Percentiles rank a stretch among this genome's conserved stretches.
These are phyloP conservation scores for Eurosta solidaginis DNA, from an alignment of 1,140 invertebrate genomes.

Conservation along the genomic window DNA sequence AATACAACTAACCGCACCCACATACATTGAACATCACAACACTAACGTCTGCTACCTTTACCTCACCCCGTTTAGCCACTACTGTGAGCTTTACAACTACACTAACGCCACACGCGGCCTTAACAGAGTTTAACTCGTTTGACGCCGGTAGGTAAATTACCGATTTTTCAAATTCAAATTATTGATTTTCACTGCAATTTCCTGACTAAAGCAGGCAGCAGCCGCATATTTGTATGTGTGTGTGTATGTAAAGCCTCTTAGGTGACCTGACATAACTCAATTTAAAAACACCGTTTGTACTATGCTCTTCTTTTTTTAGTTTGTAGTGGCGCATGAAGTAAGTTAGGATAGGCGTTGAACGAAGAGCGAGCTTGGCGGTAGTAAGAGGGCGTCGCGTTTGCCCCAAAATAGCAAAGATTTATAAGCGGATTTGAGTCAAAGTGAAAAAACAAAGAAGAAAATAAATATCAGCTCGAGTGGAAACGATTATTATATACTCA, in stretches of 20 bases:
- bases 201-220: constrained; percentile 17
- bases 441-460: too few relatives aligned
- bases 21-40: not conserved
- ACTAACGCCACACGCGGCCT: not conserved
- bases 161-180: constrained; percentile 29
- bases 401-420: not conserved
- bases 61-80: too few relatives aligned
- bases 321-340: too few relatives aligned
- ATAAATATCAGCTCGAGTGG: too few relatives aligned
- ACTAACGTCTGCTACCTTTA: not conserved
- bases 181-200: constrained; percentile 32
- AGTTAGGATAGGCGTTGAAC: too few relatives aligned
- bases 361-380: too few relatives aligned
- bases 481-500: too few relatives aligned
- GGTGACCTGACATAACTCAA: constrained; percentile 22
- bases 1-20: constrained; percentile 7
- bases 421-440: not conserved
- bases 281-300: constrained; percentile 6
- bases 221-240: not conserved
- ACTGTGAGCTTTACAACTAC: not conserved
- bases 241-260: not conserved
- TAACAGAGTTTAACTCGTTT: not conserved
- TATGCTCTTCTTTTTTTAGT: not conserved
- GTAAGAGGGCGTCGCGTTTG: not conserved
- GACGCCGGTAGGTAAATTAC: not conserved